Base-by-base conservation (phyloP, 2,797 vertebrate genomes). In the Tadarida brasiliensis region DNA sequence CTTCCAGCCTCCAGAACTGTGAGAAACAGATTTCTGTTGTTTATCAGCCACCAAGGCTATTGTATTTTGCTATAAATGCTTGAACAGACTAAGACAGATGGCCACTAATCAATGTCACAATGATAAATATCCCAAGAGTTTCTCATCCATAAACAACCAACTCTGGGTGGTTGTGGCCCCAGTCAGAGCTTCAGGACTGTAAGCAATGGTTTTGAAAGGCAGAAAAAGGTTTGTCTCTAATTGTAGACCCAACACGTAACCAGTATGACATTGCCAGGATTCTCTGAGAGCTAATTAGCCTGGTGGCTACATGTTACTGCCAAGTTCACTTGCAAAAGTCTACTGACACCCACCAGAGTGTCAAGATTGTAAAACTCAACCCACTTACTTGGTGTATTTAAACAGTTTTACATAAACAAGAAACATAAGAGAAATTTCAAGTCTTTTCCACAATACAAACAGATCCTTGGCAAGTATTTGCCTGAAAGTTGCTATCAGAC, bases 401-500 rank as follows among this genome's bases (percentile, higher is more conserved):
- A 86, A 51, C 24, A 90, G 54, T 57, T 87, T 63, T 49, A 28
- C 39, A 89, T 82, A 91, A 94, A 71, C 30, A 63, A 96, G 78
- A 88, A 92, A 78, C 44, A 85, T 20, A 90, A 8, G 8, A 44
- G 49, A 68, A 80, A 54, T 74, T 87, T 92, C 73, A 56, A 65
- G 73, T 85, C 15, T 59, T 70, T 88, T 89, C 94, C 33, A 78
- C 0, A 80, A 28, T 80, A 78, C 54, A 87, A 90, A 80, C n/a
- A 92, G n/a, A 87, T 76, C 28, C 47, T 82, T 92, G 77, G 47
- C 86, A 92, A 94, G n/a, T 83, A 63, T 33, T 92, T 70, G 39
- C 70, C 57, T 57, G 63, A 61, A 90, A 92, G 54, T 87, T 83
- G 57, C 63, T 89, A 63, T 84, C 63, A 82, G 30, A 47, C 61